Percentiles rank a stretch among this genome's conserved stretches.
phyloP scores from a whole-genome alignment of 1,140 invertebrate species.

The Harlomillsia oculata region DNA sequence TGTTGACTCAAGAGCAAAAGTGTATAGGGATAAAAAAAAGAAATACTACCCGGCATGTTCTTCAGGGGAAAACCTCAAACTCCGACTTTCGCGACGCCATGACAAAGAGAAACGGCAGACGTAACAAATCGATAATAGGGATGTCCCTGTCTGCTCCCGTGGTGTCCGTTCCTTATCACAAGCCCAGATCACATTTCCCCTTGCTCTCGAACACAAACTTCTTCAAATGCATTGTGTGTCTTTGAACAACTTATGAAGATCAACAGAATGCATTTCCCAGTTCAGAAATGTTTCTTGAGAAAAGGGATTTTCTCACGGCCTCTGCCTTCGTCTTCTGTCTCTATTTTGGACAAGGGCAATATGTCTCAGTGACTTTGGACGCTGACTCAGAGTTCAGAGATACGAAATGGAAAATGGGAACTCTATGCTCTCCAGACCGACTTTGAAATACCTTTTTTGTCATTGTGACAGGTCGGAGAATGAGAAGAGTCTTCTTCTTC shows the following conservation, averaged over 20 bases:
- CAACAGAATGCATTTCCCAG: neutral
- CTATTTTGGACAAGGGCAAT: neutral
- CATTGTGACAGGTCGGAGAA: neutral
- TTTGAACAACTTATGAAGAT: neutral
- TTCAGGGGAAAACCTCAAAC: no score
- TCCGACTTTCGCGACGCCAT: no score
- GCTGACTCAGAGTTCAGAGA: neutral
- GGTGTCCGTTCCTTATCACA: neutral
- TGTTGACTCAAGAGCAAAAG: no score
- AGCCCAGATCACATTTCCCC: no score
- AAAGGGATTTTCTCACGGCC: constrained; percentile 11
- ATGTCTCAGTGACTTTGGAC: constrained; percentile 3
- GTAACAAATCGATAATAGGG: neutral
- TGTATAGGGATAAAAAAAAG: no score
- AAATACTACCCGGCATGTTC: no score
- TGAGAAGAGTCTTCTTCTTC: neutral
- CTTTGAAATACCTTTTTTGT: neutral
- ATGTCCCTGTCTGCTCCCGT: neutral
- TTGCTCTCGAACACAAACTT: no score
- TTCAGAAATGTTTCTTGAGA: constrained; percentile 7
- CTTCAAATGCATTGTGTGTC: neutral
- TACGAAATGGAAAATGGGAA: neutral
- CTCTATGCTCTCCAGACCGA: neutral
- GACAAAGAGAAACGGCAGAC: no score
- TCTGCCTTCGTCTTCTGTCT: constrained; percentile 3